phyloP scores from a whole-genome alignment of 1,140 invertebrate genomes.

The Ips typographus region DNA sequence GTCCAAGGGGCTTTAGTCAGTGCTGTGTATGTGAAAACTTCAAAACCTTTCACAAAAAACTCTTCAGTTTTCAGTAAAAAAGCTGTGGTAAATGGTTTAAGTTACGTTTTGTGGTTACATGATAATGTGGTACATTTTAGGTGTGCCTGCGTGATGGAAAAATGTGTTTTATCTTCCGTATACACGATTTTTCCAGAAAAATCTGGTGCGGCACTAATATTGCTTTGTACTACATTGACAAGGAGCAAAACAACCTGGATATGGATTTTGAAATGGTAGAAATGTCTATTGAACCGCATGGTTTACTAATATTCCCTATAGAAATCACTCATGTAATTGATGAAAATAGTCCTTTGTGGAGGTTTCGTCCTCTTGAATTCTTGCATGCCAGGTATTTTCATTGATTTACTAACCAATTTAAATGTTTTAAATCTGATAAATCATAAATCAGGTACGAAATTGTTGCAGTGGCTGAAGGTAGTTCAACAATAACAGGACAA shows the following conservation, averaged over 20 bases:
- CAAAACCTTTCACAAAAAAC: slow-evolving; percentile 40
- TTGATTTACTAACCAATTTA: no score
- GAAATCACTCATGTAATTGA: slow-evolving; percentile 64
- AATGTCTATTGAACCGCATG: slow-evolving; percentile 43
- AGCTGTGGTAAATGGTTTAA: slow-evolving; percentile 42
- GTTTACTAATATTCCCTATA: slow-evolving; percentile 64
- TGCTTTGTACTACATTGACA: slow-evolving; percentile 42
- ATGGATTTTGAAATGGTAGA: slow-evolving; percentile 38
- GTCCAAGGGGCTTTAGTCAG: slow-evolving; percentile 46
- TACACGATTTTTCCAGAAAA: slow-evolving; percentile 41
- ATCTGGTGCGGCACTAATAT: slow-evolving; percentile 44
- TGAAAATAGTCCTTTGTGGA: slow-evolving; percentile 58
- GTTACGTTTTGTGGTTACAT: neutral
- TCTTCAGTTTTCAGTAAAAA: slow-evolving; percentile 45
- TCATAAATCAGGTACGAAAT: slow-evolving; percentile 74
- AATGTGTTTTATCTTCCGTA: slow-evolving; percentile 44
- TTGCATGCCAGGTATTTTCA: slow-evolving; percentile 32
- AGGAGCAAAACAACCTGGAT: slow-evolving; percentile 32
- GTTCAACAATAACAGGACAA: slow-evolving; percentile 76
- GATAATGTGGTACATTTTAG: slow-evolving; percentile 31
- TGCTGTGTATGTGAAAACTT: slow-evolving; percentile 46
- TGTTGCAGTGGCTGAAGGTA: slow-evolving; percentile 80
- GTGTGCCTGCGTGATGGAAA: slow-evolving; percentile 44
- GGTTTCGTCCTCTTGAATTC: slow-evolving; percentile 55
- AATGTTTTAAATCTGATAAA: no score